Conservation (phyloP, 2,888 invertebrate genomes). For the Bugula neritina region DNA sequence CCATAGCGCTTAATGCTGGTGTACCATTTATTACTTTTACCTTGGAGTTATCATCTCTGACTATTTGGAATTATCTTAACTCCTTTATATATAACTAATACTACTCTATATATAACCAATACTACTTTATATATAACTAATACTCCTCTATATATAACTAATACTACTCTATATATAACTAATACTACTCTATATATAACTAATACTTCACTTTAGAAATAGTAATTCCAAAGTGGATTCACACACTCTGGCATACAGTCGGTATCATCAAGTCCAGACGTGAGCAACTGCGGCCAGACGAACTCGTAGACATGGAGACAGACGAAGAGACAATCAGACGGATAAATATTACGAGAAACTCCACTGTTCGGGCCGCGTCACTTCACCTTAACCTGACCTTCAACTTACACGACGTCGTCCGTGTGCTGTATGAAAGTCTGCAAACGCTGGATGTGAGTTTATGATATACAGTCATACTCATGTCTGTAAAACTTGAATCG, state of each 20-base stretch:
- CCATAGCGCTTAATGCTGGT: no score
- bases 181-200: not conserved
- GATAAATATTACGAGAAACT: not conserved
- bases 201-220: not conserved
- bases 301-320: slow-evolving; percentile 18
- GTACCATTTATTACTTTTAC: no score
- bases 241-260: slow-evolving; percentile 29
- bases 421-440: slow-evolving; percentile 78
- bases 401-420: slow-evolving; percentile 79
- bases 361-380: slow-evolving; percentile 55
- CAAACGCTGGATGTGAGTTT: slow-evolving; percentile 65
- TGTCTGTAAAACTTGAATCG: no score
- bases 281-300: not conserved
- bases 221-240: not conserved
- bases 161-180: not conserved
- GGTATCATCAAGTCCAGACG: not conserved
- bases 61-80: no score
- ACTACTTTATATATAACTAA: not conserved
- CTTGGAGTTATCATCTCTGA: no score
- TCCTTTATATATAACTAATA: not conserved
- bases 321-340: not conserved
- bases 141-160: not conserved
- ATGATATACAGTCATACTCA: no score
- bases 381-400: slow-evolving; percentile 65
- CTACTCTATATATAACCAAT: not conserved